Base-by-base conservation (phyloP, 64 coral and sea anemone genomes). In the Stichodactyla helianthus region DNA sequence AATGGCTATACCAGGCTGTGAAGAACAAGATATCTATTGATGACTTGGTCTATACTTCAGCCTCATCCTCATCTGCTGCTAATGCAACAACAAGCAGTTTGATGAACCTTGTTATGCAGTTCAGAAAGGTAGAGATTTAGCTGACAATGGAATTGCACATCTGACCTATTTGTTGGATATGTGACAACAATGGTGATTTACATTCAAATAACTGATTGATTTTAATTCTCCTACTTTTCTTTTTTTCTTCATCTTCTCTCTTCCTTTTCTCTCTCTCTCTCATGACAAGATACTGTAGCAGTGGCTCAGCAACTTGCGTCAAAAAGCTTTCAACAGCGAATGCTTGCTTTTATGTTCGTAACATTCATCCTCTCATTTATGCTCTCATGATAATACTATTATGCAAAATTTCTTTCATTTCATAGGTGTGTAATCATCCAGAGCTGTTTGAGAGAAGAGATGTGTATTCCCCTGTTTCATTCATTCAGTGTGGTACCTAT, bases 21-120 rank as follows among this genome's bases (percentile, higher is more conserved):
- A 94, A 82, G 58, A 94, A 99, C 55, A 99, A 99, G 71, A 99
- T 99, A 16, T 99, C 97, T 6, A 99, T 99, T 57, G 97, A 99
- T 53, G 97, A 99, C 62, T 90, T 99, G 50, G 97, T 99, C 9
- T 94, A 99, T 84, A 95, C 97, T 10, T 95, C 90, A 20, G 86
- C 97, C 58, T 94, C 93, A 23, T 89, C 93, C 0, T 95, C 97
- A 14, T 98, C 95, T 6, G 83, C 93, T 54, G 74, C 97, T 4
- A 87, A 74, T 35, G 88, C 97, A 15, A 94, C 97, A 19, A 99
- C 97, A 0, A 99, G 93, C 84, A 99, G 92, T 54, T 55, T 99
- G 16, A 99, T 99, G 97, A 99, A 99, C 58, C 85, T 99, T 54
- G 97, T 99, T 10, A 99, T 99, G 97, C 97, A 99, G 77, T 99